Evolutionary conservation across 37 sponge, comb jelly and placozoan species (phyloP).

Genomic region (Spongia lamella): DNA sequence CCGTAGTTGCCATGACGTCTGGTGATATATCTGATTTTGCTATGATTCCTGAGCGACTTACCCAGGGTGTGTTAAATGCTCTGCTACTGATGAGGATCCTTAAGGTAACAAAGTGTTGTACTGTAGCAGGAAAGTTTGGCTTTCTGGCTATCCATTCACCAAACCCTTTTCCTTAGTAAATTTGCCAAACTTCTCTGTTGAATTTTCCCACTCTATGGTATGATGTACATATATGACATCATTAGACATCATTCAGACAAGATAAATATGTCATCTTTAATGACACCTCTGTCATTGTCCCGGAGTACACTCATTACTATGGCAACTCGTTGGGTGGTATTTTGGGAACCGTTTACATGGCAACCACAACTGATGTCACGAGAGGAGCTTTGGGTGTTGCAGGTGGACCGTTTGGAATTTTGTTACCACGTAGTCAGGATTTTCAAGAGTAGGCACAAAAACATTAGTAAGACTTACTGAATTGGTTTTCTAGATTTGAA

Average conservation of each 20-base stretch:
- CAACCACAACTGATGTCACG: conserved; percentile 52
- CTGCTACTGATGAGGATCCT: conserved; percentile 63
- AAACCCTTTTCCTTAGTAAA: no score
- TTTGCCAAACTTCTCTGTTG: no score
- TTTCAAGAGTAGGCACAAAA: conserved; percentile 44
- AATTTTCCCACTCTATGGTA: no score
- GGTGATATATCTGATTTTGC: conserved; percentile 33
- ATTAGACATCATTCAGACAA: no score
- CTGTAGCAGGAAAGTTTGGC: no score
- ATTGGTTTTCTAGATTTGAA: conserved; percentile 37
- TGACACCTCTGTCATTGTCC: conserved; percentile 28
- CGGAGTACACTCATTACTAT: conserved; percentile 50
- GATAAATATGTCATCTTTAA: conserved; percentile 9
- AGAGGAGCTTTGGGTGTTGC: conserved; percentile 77
- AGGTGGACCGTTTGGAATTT: conserved; percentile 72
- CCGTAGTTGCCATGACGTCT: conserved; percentile 36
- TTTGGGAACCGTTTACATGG: conserved; percentile 80
- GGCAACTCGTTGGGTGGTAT: conserved; percentile 82
- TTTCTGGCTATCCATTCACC: no score
- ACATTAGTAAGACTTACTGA: background rate
- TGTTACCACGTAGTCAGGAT: conserved; percentile 69
- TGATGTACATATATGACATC: no score
- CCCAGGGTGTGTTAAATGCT: conserved; percentile 74
- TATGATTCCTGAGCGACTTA: conserved; percentile 73
- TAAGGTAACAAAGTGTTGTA: no score